phyloP scores from a whole-genome alignment of 2,113 vertebrate genomes.

The Notothenia coriiceps region DNA sequence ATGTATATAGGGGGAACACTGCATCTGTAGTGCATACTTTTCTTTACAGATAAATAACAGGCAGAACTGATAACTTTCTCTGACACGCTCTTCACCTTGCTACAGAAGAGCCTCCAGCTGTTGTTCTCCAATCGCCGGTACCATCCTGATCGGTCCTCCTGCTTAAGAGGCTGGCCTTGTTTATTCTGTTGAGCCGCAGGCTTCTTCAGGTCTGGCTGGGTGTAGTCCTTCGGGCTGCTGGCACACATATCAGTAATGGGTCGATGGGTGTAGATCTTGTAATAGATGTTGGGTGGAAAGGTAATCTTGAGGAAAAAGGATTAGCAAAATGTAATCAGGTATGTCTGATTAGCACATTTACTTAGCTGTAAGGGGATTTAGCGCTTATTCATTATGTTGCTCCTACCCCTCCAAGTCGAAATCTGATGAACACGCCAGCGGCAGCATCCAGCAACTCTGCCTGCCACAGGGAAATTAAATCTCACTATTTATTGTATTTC shows the following conservation, averaged over 20 bases:
- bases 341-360: background rate
- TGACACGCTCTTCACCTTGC: slow-evolving; percentile 64
- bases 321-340: background rate
- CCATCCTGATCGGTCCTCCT: slow-evolving; percentile 78
- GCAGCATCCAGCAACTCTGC: slow-evolving; percentile 84
- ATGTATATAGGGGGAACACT: too few species aligned
- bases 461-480: slow-evolving; percentile 53
- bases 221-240: slow-evolving; percentile 86
- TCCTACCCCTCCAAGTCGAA: slow-evolving; percentile 83
- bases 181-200: slow-evolving; percentile 49
- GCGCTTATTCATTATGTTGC: background rate
- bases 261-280: slow-evolving; percentile 89
- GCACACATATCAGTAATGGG: slow-evolving; percentile 87
- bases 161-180: background rate
- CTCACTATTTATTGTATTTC: background rate
- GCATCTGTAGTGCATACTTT: background rate
- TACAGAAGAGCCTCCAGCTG: slow-evolving; percentile 84
- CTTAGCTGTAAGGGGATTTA: background rate
- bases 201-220: slow-evolving; percentile 64
- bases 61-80: background rate
- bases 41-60: background rate
- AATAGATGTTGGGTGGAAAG: slow-evolving; percentile 89
- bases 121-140: slow-evolving; percentile 88
- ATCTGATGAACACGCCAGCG: slow-evolving; percentile 81
- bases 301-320: slow-evolving; percentile 66